Evolutionary conservation across 1,140 invertebrate genomes (phyloP).

Genomic region (Chelonus insularis): DNA sequence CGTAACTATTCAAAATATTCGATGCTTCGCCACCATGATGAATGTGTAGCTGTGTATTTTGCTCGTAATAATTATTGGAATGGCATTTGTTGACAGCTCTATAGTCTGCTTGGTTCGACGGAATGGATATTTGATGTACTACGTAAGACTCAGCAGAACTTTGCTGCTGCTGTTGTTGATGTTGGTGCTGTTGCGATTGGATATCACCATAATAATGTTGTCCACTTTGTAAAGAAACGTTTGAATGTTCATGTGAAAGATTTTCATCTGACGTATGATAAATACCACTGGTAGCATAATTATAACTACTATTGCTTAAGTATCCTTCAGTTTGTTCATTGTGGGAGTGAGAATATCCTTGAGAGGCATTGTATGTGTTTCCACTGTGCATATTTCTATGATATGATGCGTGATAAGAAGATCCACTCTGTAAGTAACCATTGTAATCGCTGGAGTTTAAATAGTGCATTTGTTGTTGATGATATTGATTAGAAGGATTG

Average conservation of each 20-base stretch:
- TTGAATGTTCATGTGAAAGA: slow-evolving; percentile 38
- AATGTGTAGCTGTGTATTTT: slow-evolving; percentile 48
- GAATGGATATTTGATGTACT: slow-evolving; percentile 45
- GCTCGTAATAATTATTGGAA: slow-evolving; percentile 55
- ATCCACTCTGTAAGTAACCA: slow-evolving; percentile 46
- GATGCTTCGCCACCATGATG: slow-evolving; percentile 61
- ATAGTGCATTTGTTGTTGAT: slow-evolving; percentile 50
- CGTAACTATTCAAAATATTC: slow-evolving; percentile 57
- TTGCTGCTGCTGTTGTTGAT: slow-evolving; percentile 39
- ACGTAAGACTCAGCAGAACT: slow-evolving; percentile 39
- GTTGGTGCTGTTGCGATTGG: slow-evolving; percentile 38
- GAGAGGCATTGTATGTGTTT: slow-evolving; percentile 40
- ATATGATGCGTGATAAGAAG: slow-evolving; percentile 50
- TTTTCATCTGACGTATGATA: slow-evolving; percentile 45
- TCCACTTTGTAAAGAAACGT: slow-evolving; percentile 37
- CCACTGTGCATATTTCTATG: slow-evolving; percentile 44
- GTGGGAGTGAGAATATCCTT: slow-evolving; percentile 44
- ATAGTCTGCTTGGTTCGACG: slow-evolving; percentile 41
- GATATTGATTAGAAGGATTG: slow-evolving; percentile 50
- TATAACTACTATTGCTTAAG: slow-evolving; percentile 43
- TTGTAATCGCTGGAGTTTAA: slow-evolving; percentile 51
- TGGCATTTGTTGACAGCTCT: slow-evolving; percentile 45
- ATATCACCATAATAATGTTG: slow-evolving; percentile 50
- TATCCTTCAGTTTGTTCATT: slow-evolving; percentile 45
- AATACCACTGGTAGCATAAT: slow-evolving; percentile 39